Evolutionary conservation across 2,888 invertebrate species (phyloP).

Genomic region (Helobdella robusta): DNA sequence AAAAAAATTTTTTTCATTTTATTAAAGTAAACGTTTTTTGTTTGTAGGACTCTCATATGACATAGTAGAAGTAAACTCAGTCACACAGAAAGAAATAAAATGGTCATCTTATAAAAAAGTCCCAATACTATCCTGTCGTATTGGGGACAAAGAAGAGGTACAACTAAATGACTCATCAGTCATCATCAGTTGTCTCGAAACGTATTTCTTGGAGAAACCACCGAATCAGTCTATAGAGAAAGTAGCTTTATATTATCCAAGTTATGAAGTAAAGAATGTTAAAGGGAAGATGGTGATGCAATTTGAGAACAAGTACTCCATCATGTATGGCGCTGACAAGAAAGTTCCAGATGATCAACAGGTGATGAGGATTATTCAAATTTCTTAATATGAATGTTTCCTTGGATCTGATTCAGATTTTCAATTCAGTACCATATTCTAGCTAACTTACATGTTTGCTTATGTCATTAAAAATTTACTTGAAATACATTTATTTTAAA

Average conservation of each 20-base stretch:
- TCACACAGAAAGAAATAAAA: conserved; percentile 75
- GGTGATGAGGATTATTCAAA: conserved; percentile 33
- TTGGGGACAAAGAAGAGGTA: conserved; percentile 5
- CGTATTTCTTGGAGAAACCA: conserved; percentile 56
- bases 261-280: conserved; percentile 32
- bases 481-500: not conserved
- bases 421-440: not conserved
- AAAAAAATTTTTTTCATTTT: too few relatives aligned
- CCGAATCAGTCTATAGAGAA: conserved; percentile 58
- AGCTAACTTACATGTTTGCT: not conserved
- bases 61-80: conserved; percentile 92
- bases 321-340: conserved; percentile 42
- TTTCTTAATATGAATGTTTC: not conserved
- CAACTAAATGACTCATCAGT: conserved; percentile 86
- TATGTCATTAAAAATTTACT: not conserved
- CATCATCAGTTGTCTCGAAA: conserved; percentile 77
- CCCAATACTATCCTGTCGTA: conserved; percentile 16
- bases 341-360: conserved; percentile 36
- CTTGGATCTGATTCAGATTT: not conserved
- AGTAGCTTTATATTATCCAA: conserved; percentile 44
- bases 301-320: conserved; percentile 45
- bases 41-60: conserved; percentile 86
- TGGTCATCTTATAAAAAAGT: conserved; percentile 77
- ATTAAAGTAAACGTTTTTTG: too few relatives aligned
- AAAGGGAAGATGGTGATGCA: conserved; percentile 41